Percentiles rank a stretch among this genome's conserved stretches.
phyloP scores from a whole-genome alignment of 2,888 invertebrate genomes.

The Perizoma affinitatum region DNA sequence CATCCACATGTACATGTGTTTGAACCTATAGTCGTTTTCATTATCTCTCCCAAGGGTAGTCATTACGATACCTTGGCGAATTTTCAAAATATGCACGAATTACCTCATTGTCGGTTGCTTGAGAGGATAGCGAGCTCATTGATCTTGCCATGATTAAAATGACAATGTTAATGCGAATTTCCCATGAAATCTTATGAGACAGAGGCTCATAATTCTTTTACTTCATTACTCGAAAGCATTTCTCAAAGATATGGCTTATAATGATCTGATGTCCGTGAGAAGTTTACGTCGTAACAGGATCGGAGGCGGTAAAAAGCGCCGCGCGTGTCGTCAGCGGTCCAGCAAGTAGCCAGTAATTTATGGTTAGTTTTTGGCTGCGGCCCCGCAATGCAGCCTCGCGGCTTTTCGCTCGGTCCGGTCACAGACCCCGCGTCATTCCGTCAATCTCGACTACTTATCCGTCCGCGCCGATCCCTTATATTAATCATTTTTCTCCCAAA shows the following conservation, averaged over 20 bases:
- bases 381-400: slow-evolving; percentile 79
- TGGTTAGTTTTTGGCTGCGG: slow-evolving; percentile 84
- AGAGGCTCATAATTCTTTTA: slow-evolving; percentile 63
- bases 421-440: slow-evolving; percentile 79
- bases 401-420: slow-evolving; percentile 76
- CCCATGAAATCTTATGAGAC: slow-evolving; percentile 60
- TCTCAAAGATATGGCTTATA: slow-evolving; percentile 69
- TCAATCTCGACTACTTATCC: slow-evolving; percentile 83
- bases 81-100: slow-evolving; percentile 38
- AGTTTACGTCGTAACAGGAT: slow-evolving; percentile 79
- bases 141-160: slow-evolving; percentile 49
- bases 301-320: slow-evolving; percentile 66
- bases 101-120: slow-evolving; percentile 29
- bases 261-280: slow-evolving; percentile 77
- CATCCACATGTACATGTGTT: slow-evolving; percentile 52
- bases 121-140: slow-evolving; percentile 42
- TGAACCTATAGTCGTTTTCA: slow-evolving; percentile 55
- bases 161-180: slow-evolving; percentile 53
- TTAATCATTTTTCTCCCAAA: slow-evolving; percentile 77
- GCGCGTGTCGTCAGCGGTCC: slow-evolving; percentile 78
- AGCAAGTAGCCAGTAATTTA: slow-evolving; percentile 83
- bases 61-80: slow-evolving; percentile 38
- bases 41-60: slow-evolving; percentile 42
- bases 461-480: slow-evolving; percentile 74
- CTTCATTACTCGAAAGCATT: slow-evolving; percentile 72